Percentiles rank a stretch among this genome's conserved stretches.
phyloP scores from a whole-genome alignment of 2,888 invertebrate species.

The Trypoxylon attenuatum region DNA sequence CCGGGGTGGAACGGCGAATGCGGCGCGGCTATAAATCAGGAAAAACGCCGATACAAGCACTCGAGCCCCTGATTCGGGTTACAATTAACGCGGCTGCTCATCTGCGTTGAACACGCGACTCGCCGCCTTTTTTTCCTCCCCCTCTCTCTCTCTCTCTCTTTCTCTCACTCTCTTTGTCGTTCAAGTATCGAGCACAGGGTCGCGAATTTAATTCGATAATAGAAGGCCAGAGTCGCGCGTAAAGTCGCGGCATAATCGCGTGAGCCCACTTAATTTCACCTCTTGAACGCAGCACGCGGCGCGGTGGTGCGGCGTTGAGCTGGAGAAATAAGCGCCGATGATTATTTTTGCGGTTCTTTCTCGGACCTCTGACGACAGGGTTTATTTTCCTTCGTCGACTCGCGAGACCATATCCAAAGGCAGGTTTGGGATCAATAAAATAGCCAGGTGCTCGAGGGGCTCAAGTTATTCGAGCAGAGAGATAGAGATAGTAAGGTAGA shows the following conservation, averaged over 20 bases:
- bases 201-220: slow-evolving; percentile 58
- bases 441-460: no score
- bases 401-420: no score
- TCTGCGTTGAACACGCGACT: slow-evolving; percentile 41
- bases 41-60: slow-evolving; percentile 10
- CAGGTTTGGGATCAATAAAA: slow-evolving; percentile 25
- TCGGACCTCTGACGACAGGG: slow-evolving; percentile 30
- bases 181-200: background rate
- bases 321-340: slow-evolving; percentile 38
- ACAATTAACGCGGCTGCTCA: slow-evolving; percentile 40
- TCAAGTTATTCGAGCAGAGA: no score
- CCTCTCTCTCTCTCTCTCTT: no score
- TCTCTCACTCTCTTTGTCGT: background rate
- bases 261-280: slow-evolving; percentile 63
- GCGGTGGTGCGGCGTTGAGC: slow-evolving; percentile 6
- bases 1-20: background rate
- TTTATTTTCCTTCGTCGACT: no score
- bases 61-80: slow-evolving; percentile 24
- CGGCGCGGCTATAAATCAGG: slow-evolving; percentile 18
- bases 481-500: no score
- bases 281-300: background rate
- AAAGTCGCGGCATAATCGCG: slow-evolving; percentile 53
- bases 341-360: slow-evolving; percentile 49
- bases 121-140: slow-evolving; percentile 28
- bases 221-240: slow-evolving; percentile 40